These are phyloP conservation scores for Catostomus latipinnis DNA, from an alignment of 2,797 vertebrate species.

Conservation along the genomic window DNA sequence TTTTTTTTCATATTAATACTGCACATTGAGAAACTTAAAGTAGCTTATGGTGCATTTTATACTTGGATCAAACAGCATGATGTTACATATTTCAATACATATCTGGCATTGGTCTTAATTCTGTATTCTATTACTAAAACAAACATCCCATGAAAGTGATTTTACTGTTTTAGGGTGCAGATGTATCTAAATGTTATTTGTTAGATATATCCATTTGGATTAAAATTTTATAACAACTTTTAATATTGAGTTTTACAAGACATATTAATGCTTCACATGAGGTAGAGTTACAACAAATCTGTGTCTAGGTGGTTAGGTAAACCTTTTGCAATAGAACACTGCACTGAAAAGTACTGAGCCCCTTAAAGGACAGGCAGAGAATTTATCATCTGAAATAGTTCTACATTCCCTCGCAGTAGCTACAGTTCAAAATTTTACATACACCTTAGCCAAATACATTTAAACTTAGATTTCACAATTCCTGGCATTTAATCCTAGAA, in stretches of 20 bases:
- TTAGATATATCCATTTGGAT: background rate
- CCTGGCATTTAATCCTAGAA: no score
- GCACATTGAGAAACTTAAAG: background rate
- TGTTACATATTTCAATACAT: conserved; percentile 4
- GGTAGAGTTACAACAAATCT: conserved; percentile 19
- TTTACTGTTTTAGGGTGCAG: conserved; percentile 7
- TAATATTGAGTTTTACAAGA: conserved; percentile 10
- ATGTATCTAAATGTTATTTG: conserved; percentile 22
- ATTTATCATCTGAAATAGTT: no score
- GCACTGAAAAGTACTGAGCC: background rate
- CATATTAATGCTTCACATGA: background rate
- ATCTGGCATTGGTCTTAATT: background rate
- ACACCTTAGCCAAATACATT: no score
- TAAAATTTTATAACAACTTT: conserved; percentile 28
- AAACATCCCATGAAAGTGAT: background rate
- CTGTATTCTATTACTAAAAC: conserved; percentile 23
- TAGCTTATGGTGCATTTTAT: background rate
- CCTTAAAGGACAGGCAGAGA: no score
- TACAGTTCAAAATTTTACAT: no score
- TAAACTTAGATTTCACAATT: no score
- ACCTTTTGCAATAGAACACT: conserved; percentile 4
- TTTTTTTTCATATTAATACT: no score
- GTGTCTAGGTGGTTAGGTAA: conserved; percentile 1
- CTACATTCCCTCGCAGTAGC: no score
- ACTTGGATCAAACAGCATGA: background rate